phyloP scores from a whole-genome alignment of 2,113 vertebrate genomes.

The Cavia aperea region DNA sequence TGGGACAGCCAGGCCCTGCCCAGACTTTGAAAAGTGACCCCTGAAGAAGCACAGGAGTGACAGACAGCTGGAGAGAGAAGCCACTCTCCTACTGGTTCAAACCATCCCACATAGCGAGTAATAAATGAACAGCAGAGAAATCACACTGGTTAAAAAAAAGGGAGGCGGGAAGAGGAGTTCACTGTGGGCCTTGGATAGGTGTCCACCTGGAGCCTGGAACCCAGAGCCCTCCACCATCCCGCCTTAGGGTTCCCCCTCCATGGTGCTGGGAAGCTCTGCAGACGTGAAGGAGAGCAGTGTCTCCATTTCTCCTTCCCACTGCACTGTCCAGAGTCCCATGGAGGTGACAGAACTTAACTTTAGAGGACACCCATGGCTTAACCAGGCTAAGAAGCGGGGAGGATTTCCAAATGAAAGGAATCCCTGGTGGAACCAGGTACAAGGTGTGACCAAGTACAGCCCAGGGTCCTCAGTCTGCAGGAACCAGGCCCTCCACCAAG shows the following conservation, averaged over 20 bases:
- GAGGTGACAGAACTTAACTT: neutral
- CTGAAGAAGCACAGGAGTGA: conserved; percentile 7
- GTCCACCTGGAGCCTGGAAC: neutral
- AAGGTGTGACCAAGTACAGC: neutral
- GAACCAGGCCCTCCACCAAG: neutral
- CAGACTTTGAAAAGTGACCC: conserved; percentile 14
- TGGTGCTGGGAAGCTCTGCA: neutral
- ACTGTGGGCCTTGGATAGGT: neutral
- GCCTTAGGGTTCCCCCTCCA: neutral
- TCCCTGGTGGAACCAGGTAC: neutral
- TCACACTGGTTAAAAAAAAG: conserved; percentile 56
- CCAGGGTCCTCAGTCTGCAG: neutral
- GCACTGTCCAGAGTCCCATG: neutral
- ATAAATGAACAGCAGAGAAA: conserved; percentile 75
- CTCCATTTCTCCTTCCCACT: neutral
- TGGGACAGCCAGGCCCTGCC: conserved; percentile 32
- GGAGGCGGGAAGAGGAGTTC: neutral
- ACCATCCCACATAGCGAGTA: conserved; percentile 73
- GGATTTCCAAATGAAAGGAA: neutral
- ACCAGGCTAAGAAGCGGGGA: neutral
- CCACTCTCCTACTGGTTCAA: conserved; percentile 72
- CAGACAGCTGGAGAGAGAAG: conserved; percentile 73
- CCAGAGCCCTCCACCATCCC: neutral
- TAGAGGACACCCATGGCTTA: conserved; percentile 7
- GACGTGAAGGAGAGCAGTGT: neutral